These are phyloP conservation scores for Salticus scenicus DNA, from an alignment of 2,888 invertebrate species.

Conservation along the genomic window DNA sequence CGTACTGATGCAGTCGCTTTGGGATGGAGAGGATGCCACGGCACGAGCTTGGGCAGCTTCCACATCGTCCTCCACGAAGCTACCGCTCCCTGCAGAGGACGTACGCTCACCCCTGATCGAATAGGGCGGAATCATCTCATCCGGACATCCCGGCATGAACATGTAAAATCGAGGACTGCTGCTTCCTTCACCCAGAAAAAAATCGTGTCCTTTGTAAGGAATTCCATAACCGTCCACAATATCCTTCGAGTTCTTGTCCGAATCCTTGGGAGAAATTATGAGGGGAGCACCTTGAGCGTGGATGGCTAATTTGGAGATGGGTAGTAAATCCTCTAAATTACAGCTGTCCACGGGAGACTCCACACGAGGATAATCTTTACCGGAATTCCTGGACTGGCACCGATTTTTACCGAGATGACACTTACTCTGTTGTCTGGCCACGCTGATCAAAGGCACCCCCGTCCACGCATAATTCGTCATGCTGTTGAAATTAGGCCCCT, in stretches of 20 bases:
- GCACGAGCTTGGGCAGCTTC: not conserved
- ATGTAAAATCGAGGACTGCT: constrained; percentile 27
- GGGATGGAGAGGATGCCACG: constrained; percentile 33
- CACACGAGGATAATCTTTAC: constrained; percentile 21
- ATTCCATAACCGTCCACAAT: not conserved
- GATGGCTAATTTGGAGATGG: constrained; percentile 85
- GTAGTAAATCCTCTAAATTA: constrained; percentile 75
- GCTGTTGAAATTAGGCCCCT: not conserved
- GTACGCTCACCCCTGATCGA: not conserved
- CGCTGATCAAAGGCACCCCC: constrained; percentile 87
- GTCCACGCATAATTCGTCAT: constrained; percentile 79
- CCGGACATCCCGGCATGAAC: constrained; percentile 35
- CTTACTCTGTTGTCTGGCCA: constrained; percentile 80
- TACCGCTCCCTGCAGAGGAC: not conserved
- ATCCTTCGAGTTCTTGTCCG: constrained; percentile 7
- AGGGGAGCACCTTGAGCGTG: constrained; percentile 91
- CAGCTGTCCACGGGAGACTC: constrained; percentile 29
- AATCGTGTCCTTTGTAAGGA: constrained; percentile 34
- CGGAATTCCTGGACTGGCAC: not conserved
- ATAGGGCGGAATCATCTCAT: not conserved
- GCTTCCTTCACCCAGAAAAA: constrained; percentile 29
- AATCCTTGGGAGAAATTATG: constrained; percentile 79
- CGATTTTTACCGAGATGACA: constrained; percentile 68
- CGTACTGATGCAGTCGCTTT: constrained; percentile 65
- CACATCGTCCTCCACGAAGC: not conserved